Evolutionary conservation across 2,888 invertebrate genomes (phyloP), one percentile per base, ranked within the genome.

Genomic region (Drepanosiphum platanoidis): DNA sequence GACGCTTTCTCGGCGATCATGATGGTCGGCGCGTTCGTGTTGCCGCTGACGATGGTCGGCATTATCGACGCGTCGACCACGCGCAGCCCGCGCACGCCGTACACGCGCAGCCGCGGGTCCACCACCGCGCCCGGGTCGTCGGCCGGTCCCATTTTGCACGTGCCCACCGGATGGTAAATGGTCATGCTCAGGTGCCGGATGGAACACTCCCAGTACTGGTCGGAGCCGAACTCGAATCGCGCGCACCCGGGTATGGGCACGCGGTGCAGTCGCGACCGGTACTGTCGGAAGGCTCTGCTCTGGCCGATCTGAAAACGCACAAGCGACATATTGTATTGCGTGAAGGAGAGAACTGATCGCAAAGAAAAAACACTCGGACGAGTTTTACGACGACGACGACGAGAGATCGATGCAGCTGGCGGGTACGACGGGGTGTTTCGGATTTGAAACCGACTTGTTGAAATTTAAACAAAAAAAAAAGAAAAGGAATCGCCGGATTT

Each of bases 1-100:
- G 96, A 92, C 8, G 95, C 96, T 89, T 96, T 96, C 89, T 97
- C 96, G 0, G 93, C 96, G 46, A 96, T 95, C 96, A 96, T 96
- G 78, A 96, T 95, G n/a, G 94, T 94, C 0, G 96, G 96, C 0
- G 96, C 97, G 89, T 96, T 96, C 0, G 96, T 96, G 89, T 97
- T 96, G 11, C 96, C 96, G 88, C 96, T 95, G 42, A 94, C 94
- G 88, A 96, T 95, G 1, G 94, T 94, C 0, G 96, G 96, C 95
- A 96, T 96, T 88, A 96, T 93, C 88, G 95, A 95, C 46, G 95
- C 96, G 89, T 96, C 96, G 88, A 96, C 94, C 30, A 96, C 95
- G 87, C 96, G 91, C 39, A 97, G 91, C 18, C 95, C 94, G 82
- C 93, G 90, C 0, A 97, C 90, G 1, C 96, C 96, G 88, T 95